A percentile compares a stretch with the other conserved stretches of the same genome.
Conservation (phyloP, 2,113 vertebrate genomes). For the Nibea albiflora region DNA sequence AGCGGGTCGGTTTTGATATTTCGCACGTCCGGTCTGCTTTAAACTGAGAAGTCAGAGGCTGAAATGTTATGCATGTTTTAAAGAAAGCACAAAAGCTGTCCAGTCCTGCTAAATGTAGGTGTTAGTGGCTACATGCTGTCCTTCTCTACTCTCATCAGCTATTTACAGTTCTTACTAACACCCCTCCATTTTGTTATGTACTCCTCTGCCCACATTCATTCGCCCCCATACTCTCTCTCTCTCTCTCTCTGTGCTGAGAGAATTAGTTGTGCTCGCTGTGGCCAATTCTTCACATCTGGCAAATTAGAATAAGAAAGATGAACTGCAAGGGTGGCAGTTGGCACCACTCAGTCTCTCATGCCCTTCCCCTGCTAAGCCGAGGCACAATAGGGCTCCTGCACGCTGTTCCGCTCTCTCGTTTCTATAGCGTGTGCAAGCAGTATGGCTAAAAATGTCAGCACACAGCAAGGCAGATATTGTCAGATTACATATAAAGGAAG, state of each 20-base stretch:
- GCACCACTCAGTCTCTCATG: conserved; percentile 51
- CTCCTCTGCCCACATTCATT: conserved; percentile 73
- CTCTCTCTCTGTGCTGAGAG: conserved; percentile 33
- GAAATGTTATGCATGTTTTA: conserved; percentile 58
- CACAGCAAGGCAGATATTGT: conserved; percentile 2
- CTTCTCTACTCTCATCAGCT: conserved; percentile 75
- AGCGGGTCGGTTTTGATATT: conserved; percentile 8
- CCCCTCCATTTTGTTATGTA: conserved; percentile 82
- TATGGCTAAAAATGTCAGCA: conserved; percentile 16
- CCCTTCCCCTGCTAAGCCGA: conserved; percentile 50
- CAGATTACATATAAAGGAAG: conserved; percentile 18
- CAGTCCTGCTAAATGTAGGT: conserved; percentile 70
- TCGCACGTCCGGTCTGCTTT: conserved; percentile 4
- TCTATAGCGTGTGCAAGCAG: conserved; percentile 29
- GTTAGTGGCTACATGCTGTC: conserved; percentile 72
- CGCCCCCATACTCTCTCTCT: conserved; percentile 69
- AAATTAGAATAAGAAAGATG: conserved; percentile 71
- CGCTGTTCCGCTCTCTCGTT: conserved; percentile 17
- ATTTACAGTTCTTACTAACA: conserved; percentile 78
- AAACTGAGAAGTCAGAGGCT: conserved; percentile 44
- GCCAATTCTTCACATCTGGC: conserved; percentile 77
- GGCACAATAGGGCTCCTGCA: conserved; percentile 40
- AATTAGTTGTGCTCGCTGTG: conserved; percentile 67
- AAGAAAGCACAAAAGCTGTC: conserved; percentile 67
- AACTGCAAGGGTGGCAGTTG: conserved; percentile 63